phyloP scores from a whole-genome alignment of 2,797 vertebrate genomes.

The Monodelphis domestica region DNA sequence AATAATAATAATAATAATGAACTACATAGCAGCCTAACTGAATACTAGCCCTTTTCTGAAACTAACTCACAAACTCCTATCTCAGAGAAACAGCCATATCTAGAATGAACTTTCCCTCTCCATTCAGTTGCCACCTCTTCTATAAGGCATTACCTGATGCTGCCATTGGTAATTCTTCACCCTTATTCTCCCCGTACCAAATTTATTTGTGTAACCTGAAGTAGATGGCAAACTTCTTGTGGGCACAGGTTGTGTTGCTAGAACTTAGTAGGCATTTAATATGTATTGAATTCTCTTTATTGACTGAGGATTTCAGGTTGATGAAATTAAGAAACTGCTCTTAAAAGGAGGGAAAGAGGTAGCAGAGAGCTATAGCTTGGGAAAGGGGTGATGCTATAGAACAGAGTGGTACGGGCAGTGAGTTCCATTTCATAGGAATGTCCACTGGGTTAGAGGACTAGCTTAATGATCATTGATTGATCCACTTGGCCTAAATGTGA shows the following conservation, averaged over 20 bases:
- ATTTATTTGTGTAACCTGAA: not conserved
- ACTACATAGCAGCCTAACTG: not conserved
- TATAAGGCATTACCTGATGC: not conserved
- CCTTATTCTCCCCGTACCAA: not conserved
- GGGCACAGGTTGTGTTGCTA: not conserved
- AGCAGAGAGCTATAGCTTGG: not conserved
- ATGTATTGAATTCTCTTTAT: not conserved
- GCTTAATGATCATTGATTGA: slow-evolving; percentile 17
- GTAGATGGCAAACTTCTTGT: too few relatives aligned
- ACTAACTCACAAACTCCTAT: not conserved
- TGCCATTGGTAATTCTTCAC: not conserved
- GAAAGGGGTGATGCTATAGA: not conserved
- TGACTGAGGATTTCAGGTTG: not conserved
- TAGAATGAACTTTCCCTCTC: not conserved
- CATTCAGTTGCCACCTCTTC: not conserved
- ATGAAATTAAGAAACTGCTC: not conserved
- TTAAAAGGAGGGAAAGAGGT: fast-evolving
- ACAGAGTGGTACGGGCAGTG: not conserved
- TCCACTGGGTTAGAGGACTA: not conserved
- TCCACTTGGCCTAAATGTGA: not conserved
- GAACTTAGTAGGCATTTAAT: not conserved
- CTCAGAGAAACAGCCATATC: not conserved
- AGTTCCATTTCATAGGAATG: not conserved
- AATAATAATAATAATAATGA: too few relatives aligned
- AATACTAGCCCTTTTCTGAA: not conserved